Evolutionary conservation across 2,113 vertebrate genomes (phyloP).

Genomic region (Setophaga petechia): DNA sequence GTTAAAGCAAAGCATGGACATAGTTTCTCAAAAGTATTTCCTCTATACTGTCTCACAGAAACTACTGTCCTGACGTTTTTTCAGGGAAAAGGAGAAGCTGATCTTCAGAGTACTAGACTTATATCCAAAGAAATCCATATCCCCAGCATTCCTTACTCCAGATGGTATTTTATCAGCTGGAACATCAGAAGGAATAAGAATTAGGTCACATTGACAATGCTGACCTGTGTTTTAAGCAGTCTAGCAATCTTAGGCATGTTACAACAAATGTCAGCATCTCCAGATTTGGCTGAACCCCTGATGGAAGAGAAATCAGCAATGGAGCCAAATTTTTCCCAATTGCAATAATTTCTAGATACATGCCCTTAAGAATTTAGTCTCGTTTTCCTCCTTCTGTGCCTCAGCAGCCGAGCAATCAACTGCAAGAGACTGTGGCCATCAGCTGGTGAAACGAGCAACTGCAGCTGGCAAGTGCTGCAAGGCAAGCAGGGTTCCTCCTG

Average conservation of each 20-base stretch:
- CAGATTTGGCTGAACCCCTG: not conserved
- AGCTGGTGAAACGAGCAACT: constrained; percentile 50
- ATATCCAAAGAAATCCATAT: not conserved
- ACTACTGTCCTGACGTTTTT: not conserved
- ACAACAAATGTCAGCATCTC: not conserved
- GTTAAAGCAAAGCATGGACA: not conserved
- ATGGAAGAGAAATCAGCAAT: not conserved
- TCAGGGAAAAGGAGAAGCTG: not conserved
- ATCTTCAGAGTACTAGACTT: not conserved
- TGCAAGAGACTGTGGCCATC: constrained; percentile 45
- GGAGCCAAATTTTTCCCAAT: not conserved
- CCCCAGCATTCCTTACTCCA: not conserved
- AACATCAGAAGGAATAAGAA: constrained; percentile 30
- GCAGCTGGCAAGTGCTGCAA: not conserved
- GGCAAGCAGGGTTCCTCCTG: not conserved
- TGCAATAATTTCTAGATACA: not conserved
- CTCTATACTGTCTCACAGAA: not conserved
- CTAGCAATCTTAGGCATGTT: not conserved
- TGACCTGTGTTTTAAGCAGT: not conserved
- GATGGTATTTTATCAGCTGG: constrained; percentile 41
- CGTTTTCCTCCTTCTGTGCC: not conserved
- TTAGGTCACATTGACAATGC: not conserved
- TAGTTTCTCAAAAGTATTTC: not conserved
- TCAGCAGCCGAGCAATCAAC: not conserved
- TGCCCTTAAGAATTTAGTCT: not conserved